Evolutionary conservation across 1,140 invertebrate species (phyloP), one percentile per base, ranked within the genome.

Genomic region (Nylanderia fulva): DNA sequence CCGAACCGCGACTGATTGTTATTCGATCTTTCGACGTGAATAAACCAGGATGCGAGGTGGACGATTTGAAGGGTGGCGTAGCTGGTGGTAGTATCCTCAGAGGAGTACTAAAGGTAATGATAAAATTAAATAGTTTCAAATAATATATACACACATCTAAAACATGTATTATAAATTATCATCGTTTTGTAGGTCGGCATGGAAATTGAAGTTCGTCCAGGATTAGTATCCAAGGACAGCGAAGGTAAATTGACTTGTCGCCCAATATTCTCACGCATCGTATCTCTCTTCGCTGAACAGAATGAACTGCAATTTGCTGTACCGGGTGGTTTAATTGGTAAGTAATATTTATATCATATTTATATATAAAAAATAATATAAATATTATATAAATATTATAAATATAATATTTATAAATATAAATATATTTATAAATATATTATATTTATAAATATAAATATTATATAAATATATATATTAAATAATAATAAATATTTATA

Each of bases 11-110:
- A 86, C 96, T 99, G 85, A 99, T 99, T 93, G 99, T 99, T 45
- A 99, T 99, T 92, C 96, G 99, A 87, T 99, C 99, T 11, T 99
- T 99, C 95, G 99, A 99, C 95, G 99, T 99, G 0, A 99, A 99
- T 95, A 99, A 99, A 95, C 99, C 99, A 24, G 99, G 99, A 39
- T 99, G 99, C 95, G 99, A 99, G 95, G 99, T 99, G 0, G 98
- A 99, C 88, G 99, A 99, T 93, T 95, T 99, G 9, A 99, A 99
- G 93, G 99, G 99, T 45, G 99, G 99, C 42, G 99, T 99, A 9
- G 99, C 99, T 86, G 99, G 99, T 86, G 99, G 99, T 33, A 99
- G 98, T 93, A 99, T 99, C 90, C 95, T 99, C 0, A 97, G 98
- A 93, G 99, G 99, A 85, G 99, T 99, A 6, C 95, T 99, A 5